Evolutionary conservation across 2,797 vertebrate species (phyloP), one percentile per base, ranked within the genome.

Genomic region (Ficedula albicollis): DNA sequence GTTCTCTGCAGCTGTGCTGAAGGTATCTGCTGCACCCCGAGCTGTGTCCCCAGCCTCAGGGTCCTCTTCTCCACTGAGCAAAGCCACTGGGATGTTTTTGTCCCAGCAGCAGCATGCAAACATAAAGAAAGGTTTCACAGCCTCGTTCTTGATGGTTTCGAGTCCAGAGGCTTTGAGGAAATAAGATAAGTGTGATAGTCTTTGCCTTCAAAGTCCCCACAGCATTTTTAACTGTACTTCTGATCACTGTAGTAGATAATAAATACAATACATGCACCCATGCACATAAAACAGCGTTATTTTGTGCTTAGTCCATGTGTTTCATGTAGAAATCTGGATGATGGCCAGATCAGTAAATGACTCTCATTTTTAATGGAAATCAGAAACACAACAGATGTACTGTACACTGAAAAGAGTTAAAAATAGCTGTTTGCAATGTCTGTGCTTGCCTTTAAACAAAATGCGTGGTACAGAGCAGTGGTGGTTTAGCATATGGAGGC

Each of bases 311-410:
- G 92, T 59, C 88, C 93, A 54, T 91, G 78, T 94, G 95, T 93
- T 97, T 93, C 92, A 56, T 89, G 93, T 84, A 94, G 85, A 76
- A 94, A 60, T 55, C 91, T 97, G 97, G 95, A 84, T 87, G 86
- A 39, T 3, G 18, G 94, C 97, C 97, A 97, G 88, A 96, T 94
- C 84, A 72, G 87, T 97, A 92, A 97, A 96, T 91, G 72, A 80
- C 85, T 96, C 91, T 85, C 83, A 79, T 94, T 95, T 94, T 87
- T 94, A 92, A 91, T 93, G 95, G 94, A 83, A 94, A 92, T 90
- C 64, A 93, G 90, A 95, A 94, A 8, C 84, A 82, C 91, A 95
- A 30, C 97, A 97, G 96, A 97, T 97, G 96, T 83, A 96, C 89
- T 90, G 59, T 95, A 51, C 85, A 56, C 60, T 82, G 94, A 92